A percentile compares a stretch with the other conserved stretches of the same genome.
Evolutionary conservation across 2,797 vertebrate genomes (phyloP).

Genomic region (Diplodus puntazzo): DNA sequence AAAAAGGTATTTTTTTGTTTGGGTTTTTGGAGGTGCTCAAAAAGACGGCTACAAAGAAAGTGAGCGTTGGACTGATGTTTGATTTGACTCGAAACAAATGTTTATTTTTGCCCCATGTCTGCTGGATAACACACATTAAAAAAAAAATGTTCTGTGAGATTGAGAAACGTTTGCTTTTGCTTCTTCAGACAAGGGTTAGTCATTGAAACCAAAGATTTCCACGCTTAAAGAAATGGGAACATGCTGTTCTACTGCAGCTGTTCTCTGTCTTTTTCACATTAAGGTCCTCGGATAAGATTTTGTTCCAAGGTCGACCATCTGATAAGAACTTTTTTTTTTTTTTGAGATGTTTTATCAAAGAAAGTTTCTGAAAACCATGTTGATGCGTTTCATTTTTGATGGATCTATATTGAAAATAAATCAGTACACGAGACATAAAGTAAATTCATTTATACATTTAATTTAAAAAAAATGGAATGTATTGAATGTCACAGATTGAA

Average conservation of each 20-base stretch:
- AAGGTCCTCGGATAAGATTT: too few species aligned
- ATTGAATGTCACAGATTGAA: slow-evolving; percentile 11
- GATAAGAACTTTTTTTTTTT: too few species aligned
- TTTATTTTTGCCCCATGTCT: background rate
- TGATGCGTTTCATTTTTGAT: too few species aligned
- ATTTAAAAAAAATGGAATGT: background rate
- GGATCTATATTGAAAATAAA: too few species aligned
- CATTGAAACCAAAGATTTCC: background rate
- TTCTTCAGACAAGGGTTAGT: background rate
- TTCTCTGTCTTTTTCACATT: too few species aligned
- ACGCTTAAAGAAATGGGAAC: background rate
- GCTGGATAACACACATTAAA: background rate
- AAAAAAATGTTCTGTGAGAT: background rate
- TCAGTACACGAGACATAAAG: background rate
- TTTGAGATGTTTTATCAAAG: too few species aligned
- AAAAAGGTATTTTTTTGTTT: background rate
- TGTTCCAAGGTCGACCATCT: too few species aligned
- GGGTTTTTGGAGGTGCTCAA: background rate
- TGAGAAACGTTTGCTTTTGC: background rate
- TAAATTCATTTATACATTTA: slow-evolving; percentile 2
- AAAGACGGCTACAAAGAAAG: background rate
- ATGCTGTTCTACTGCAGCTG: too few species aligned
- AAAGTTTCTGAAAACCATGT: too few species aligned
- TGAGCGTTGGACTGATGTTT: background rate
- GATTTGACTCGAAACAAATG: background rate